phyloP scores from a whole-genome alignment of 2,888 invertebrate genomes.

The Spodoptera exigua region DNA sequence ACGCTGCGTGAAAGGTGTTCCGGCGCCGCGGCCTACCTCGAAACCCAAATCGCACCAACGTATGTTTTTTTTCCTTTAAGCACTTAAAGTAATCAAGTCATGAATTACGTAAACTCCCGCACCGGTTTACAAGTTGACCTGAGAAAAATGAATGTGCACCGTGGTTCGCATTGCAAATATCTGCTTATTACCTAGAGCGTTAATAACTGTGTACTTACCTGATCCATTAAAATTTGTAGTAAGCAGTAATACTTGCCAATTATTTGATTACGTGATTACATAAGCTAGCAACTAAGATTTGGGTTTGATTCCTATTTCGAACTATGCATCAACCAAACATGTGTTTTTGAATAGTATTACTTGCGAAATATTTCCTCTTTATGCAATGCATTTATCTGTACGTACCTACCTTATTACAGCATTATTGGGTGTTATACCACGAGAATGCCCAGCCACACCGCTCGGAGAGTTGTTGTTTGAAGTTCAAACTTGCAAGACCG shows the following conservation, averaged over 20 bases:
- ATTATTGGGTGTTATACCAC: constrained; percentile 91
- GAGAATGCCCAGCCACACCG: constrained; percentile 91
- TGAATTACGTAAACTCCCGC: constrained; percentile 40
- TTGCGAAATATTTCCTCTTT: too few species aligned
- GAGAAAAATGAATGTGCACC: constrained; percentile 20
- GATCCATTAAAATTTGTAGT: too few species aligned
- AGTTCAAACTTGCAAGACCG: constrained; percentile 91
- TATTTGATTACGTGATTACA: background rate
- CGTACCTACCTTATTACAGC: constrained; percentile 80
- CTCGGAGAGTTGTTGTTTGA: constrained; percentile 92
- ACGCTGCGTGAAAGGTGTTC: constrained; percentile 90
- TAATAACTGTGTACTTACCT: too few species aligned
- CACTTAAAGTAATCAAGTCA: constrained; percentile 23
- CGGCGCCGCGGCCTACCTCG: constrained; percentile 88
- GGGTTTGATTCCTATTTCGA: background rate
- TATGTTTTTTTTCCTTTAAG: constrained; percentile 61
- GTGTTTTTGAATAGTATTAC: too few species aligned
- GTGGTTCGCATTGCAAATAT: background rate
- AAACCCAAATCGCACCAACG: constrained; percentile 81
- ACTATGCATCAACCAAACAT: too few species aligned
- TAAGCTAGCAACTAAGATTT: background rate
- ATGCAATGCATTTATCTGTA: background rate
- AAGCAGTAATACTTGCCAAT: background rate
- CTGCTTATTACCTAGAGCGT: too few species aligned
- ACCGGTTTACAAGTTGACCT: constrained; percentile 49